Conservation (phyloP, 2,888 invertebrate genomes). For the Pterostichus niger region DNA sequence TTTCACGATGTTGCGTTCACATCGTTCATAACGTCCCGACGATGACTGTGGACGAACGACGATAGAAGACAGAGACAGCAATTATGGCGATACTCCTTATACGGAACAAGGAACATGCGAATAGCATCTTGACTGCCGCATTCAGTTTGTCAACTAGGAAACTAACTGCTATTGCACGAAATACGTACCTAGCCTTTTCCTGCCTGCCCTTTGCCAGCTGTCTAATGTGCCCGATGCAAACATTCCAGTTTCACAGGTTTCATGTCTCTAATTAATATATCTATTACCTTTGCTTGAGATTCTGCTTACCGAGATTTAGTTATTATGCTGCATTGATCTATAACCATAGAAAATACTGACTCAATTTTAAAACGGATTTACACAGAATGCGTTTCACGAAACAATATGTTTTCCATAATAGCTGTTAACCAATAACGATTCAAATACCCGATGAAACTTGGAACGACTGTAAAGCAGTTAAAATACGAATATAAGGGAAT, state of each 20-base stretch:
- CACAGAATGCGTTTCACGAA: conserved; percentile 23
- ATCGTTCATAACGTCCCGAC: conserved; percentile 37
- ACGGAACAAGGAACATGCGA: conserved; percentile 14
- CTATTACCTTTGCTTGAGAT: conserved; percentile 30
- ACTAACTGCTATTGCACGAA: conserved; percentile 39
- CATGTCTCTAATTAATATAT: conserved; percentile 43
- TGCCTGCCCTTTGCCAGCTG: neutral
- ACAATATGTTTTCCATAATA: conserved; percentile 41
- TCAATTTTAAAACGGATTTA: conserved; percentile 30
- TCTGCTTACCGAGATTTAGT: conserved; percentile 5
- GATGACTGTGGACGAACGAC: conserved; percentile 22
- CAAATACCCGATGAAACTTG: conserved; percentile 45
- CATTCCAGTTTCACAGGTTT: conserved; percentile 22
- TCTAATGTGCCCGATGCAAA: neutral
- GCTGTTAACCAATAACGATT: conserved; percentile 53
- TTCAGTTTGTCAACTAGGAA: conserved; percentile 59
- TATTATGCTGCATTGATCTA: neutral
- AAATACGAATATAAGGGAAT: conserved; percentile 58
- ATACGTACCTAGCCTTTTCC: conserved; percentile 17
- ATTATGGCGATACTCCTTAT: conserved; percentile 18
- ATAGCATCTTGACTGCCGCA: conserved; percentile 54
- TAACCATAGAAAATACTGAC: neutral
- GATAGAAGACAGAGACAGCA: neutral
- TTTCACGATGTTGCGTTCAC: conserved; percentile 46
- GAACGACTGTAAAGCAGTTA: conserved; percentile 57